Evolutionary conservation across 1,140 invertebrate species (phyloP).

Genomic region (Belonocnema kinseyi): DNA sequence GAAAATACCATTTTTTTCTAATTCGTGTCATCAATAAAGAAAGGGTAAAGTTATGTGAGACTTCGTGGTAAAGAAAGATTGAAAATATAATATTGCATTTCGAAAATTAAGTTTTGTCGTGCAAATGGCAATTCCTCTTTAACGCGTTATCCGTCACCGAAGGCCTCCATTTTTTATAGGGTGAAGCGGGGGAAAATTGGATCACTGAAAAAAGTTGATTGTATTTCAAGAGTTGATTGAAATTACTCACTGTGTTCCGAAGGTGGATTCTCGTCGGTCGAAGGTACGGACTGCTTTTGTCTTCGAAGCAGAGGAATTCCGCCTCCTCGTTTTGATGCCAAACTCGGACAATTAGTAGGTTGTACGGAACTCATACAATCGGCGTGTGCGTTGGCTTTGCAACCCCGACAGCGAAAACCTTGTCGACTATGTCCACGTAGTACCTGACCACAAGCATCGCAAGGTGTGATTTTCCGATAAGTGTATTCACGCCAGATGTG

Average conservation of each 20-base stretch:
- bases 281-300: constrained; percentile 85
- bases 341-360: constrained; percentile 66
- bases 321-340: constrained; percentile 82
- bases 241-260: constrained; percentile 71
- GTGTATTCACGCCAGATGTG: constrained; percentile 95
- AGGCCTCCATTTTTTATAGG: background rate
- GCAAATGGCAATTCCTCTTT: background rate
- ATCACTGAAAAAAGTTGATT: constrained; percentile 1
- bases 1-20: too few species aligned
- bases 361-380: constrained; percentile 81
- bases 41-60: too few species aligned
- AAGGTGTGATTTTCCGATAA: constrained; percentile 96
- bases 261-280: constrained; percentile 58
- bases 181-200: background rate
- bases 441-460: constrained; percentile 94
- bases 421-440: constrained; percentile 94
- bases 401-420: constrained; percentile 91
- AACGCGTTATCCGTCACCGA: background rate
- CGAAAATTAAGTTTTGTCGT: background rate
- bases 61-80: too few species aligned
- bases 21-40: too few species aligned
- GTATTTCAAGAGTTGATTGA: background rate
- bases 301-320: constrained; percentile 87
- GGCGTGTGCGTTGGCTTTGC: constrained; percentile 93
- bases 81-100: too few species aligned